Evolutionary conservation across 2,797 vertebrate species (phyloP).

Genomic region (Pelodytes ibericus): DNA sequence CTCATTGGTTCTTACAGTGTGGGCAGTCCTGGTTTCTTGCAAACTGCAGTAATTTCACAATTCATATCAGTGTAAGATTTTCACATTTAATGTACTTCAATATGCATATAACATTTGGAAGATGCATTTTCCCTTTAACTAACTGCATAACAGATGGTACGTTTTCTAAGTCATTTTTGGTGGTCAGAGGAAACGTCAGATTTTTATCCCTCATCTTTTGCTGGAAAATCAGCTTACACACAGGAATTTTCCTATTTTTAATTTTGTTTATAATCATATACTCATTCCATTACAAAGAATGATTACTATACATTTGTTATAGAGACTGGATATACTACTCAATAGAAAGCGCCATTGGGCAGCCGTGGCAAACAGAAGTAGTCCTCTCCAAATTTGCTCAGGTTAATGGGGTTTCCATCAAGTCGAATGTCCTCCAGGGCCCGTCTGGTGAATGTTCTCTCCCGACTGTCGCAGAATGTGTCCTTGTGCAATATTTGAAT

Average conservation of each 20-base stretch:
- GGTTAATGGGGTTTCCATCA: constrained; percentile 80
- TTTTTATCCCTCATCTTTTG: no score
- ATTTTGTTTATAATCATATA: background rate
- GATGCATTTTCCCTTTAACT: no score
- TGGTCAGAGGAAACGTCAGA: no score
- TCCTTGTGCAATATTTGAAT: constrained; percentile 74
- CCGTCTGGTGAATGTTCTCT: constrained; percentile 69
- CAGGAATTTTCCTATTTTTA: background rate
- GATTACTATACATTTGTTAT: background rate
- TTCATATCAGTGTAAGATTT: no score
- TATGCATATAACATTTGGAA: no score
- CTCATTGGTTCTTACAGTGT: no score
- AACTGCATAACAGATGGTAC: background rate
- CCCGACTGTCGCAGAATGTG: constrained; percentile 73
- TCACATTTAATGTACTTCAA: no score
- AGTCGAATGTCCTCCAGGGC: constrained; percentile 81
- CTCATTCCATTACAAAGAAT: background rate
- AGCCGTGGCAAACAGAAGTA: constrained; percentile 81
- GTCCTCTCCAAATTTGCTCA: constrained; percentile 73
- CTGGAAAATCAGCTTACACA: background rate
- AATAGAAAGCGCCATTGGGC: constrained; percentile 71
- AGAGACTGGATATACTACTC: constrained; percentile 38
- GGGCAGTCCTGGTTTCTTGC: no score
- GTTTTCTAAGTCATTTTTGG: background rate
- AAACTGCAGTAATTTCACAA: no score